A percentile compares a stretch with the other conserved stretches of the same genome.
phyloP scores from a whole-genome alignment of 2,888 invertebrate species.

The Hirtodrosophila duncani region DNA sequence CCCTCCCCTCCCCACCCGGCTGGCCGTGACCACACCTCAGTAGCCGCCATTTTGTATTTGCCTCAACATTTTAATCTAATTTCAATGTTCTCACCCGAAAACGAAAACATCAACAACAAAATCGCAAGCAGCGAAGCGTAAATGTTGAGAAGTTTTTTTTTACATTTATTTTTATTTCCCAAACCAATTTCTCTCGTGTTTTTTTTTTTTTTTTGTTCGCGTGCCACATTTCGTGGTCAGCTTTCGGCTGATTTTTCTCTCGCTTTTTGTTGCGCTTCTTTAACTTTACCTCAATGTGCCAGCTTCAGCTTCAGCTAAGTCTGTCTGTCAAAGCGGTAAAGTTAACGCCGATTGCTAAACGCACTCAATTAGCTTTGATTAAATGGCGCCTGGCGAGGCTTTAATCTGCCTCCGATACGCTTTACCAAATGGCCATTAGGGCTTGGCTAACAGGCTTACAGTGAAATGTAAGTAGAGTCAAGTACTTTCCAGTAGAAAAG shows the following conservation, averaged over 20 bases:
- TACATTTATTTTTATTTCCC: too few relatives aligned
- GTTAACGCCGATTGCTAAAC: slow-evolving; percentile 39
- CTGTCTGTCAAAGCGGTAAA: slow-evolving; percentile 34
- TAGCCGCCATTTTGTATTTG: slow-evolving; percentile 42
- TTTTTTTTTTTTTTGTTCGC: slow-evolving; percentile 2
- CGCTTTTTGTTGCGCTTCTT: background rate
- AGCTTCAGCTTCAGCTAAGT: background rate
- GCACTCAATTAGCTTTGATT: slow-evolving; percentile 46
- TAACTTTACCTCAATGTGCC: background rate
- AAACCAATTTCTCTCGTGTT: too few relatives aligned
- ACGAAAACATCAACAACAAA: slow-evolving; percentile 3
- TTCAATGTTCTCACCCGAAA: slow-evolving; percentile 35
- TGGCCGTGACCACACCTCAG: background rate
- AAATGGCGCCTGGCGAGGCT: slow-evolving; percentile 19
- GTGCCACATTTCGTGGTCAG: slow-evolving; percentile 32
- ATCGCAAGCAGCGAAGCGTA: slow-evolving; percentile 15
- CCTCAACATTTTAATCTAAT: slow-evolving; percentile 44
- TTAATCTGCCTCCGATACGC: background rate
- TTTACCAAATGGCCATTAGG: too few relatives aligned
- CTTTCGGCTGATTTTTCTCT: background rate
- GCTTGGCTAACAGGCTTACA: too few relatives aligned
- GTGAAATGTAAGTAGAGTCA: too few relatives aligned
- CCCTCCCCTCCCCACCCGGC: background rate
- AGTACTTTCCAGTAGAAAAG: too few relatives aligned
- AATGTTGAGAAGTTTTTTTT: slow-evolving; percentile 18